Conservation (phyloP, 2,797 vertebrate genomes). For the Myioborus melanocephalus region DNA sequence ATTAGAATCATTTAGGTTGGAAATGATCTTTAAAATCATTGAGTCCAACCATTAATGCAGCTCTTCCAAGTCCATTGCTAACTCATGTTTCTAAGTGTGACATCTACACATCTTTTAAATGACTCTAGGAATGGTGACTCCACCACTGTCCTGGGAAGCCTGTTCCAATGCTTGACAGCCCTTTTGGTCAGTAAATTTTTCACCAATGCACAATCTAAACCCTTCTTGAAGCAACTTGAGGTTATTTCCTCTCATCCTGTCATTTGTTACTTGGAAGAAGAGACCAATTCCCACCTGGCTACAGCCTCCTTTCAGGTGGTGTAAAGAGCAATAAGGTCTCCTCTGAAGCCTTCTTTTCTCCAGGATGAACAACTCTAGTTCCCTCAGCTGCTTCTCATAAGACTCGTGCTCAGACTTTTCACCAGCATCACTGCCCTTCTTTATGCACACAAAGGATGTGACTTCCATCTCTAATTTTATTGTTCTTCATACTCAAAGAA, state of each 20-base stretch:
- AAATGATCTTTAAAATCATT: not conserved
- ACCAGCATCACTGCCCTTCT: not conserved
- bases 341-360: not conserved
- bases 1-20: not conserved
- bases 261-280: not conserved
- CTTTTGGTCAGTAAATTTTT: not conserved
- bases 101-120: not conserved
- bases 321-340: not conserved
- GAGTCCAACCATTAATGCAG: not conserved
- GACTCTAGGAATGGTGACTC: not conserved
- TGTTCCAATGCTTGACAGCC: not conserved
- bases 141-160: not conserved
- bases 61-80: not conserved
- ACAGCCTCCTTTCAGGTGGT: not conserved
- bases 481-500: not conserved
- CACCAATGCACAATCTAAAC: not conserved
- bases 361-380: not conserved
- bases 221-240: not conserved
- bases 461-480: not conserved
- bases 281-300: not conserved
- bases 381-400: not conserved
- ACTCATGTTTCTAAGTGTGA: not conserved
- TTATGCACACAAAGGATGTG: fast-evolving
- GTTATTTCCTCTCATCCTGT: not conserved
- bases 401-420: not conserved